These are phyloP conservation scores for Crotalus tigris DNA, from an alignment of 2,113 vertebrate species.

Conservation along the genomic window DNA sequence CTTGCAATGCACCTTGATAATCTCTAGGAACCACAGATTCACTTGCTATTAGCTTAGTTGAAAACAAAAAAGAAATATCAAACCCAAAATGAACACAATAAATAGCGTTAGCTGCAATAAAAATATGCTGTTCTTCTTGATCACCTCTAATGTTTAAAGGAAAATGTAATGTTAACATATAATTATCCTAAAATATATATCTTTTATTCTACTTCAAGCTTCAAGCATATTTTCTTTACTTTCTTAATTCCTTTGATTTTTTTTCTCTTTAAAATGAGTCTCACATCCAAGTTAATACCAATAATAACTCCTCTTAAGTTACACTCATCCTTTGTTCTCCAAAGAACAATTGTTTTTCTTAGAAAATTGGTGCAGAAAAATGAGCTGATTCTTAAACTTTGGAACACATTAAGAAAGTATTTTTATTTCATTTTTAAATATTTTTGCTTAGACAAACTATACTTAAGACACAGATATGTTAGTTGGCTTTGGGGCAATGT, in stretches of 20 bases:
- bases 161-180: neutral
- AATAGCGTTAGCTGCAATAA: neutral
- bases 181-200: neutral
- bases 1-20: neutral
- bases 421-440: neutral
- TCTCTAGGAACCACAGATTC: neutral
- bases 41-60: neutral
- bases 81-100: neutral
- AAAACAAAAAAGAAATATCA: neutral
- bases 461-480: neutral
- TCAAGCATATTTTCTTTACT: neutral
- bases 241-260: neutral
- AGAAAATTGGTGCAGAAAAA: neutral
- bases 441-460: neutral
- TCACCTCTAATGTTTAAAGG: neutral
- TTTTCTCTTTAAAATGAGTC: neutral
- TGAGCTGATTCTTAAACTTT: neutral
- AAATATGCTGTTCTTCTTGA: neutral
- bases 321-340: neutral
- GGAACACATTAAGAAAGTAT: neutral
- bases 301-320: neutral
- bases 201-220: neutral
- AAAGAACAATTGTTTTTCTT: neutral
- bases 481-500: neutral
- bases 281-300: neutral